These are phyloP conservation scores for Sebastes matsubarae DNA, from an alignment of 2,797 vertebrate genomes.

Conservation along the genomic window DNA sequence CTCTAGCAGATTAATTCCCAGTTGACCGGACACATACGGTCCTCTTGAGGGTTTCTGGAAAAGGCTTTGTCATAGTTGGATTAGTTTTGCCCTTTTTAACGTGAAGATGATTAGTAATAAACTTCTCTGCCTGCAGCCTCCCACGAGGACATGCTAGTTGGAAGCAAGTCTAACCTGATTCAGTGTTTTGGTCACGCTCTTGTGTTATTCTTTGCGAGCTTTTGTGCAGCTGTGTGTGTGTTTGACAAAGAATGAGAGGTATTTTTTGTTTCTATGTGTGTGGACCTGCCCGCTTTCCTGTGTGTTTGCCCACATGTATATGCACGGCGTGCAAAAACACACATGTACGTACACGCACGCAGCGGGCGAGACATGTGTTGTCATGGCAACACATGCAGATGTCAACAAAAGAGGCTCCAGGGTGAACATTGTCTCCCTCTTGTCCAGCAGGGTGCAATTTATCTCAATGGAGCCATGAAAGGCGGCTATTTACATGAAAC, in stretches of 20 bases:
- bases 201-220: slow-evolving; percentile 31
- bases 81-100: slow-evolving; percentile 51
- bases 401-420: slow-evolving; percentile 67
- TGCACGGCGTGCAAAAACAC: slow-evolving; percentile 22
- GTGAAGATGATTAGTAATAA: slow-evolving; percentile 54
- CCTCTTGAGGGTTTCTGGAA: slow-evolving; percentile 44
- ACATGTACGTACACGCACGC: slow-evolving; percentile 14
- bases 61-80: slow-evolving; percentile 59
- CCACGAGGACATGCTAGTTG: slow-evolving; percentile 43
- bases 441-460: slow-evolving; percentile 74
- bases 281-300: slow-evolving; percentile 18
- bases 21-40: slow-evolving; percentile 30
- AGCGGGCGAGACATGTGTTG: slow-evolving; percentile 27
- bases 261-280: slow-evolving; percentile 23
- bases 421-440: slow-evolving; percentile 61
- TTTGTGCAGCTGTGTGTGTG: slow-evolving; percentile 38
- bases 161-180: slow-evolving; percentile 56
- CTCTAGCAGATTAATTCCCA: slow-evolving; percentile 51
- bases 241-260: slow-evolving; percentile 31
- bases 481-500: slow-evolving; percentile 76
- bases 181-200: slow-evolving; percentile 31
- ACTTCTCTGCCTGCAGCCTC: slow-evolving; percentile 49
- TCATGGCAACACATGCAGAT: slow-evolving; percentile 68
- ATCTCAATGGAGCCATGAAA: slow-evolving; percentile 74
- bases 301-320: slow-evolving; percentile 36